These are phyloP conservation scores for Rattus rattus DNA, from an alignment of 2,113 vertebrate genomes.

Conservation along the genomic window DNA sequence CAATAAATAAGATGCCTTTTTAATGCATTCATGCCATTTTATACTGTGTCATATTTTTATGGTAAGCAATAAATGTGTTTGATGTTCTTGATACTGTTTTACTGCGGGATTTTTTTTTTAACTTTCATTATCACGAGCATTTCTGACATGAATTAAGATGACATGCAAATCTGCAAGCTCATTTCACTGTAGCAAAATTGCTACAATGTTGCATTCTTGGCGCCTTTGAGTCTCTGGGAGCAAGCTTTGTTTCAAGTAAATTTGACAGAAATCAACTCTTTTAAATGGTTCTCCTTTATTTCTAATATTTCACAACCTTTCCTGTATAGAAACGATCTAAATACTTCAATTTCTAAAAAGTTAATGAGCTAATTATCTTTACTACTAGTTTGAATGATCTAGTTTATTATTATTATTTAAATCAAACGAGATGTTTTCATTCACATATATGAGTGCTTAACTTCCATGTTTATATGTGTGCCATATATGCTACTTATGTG, in stretches of 20 bases:
- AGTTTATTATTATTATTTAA: neutral
- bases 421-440: too few relatives aligned
- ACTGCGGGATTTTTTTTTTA: slow-evolving; percentile 35
- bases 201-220: slow-evolving; percentile 50
- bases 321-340: neutral
- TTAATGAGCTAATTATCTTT: neutral
- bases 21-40: slow-evolving; percentile 84
- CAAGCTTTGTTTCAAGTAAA: slow-evolving; percentile 45
- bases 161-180: slow-evolving; percentile 65
- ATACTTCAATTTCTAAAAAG: neutral
- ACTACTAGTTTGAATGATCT: neutral
- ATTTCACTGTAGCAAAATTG: slow-evolving; percentile 53
- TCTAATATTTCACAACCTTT: neutral
- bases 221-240: neutral
- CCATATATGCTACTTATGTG: neutral
- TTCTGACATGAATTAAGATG: slow-evolving; percentile 74
- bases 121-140: slow-evolving; percentile 70
- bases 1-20: slow-evolving; percentile 85
- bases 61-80: slow-evolving; percentile 82
- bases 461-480: neutral
- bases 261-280: slow-evolving; percentile 5
- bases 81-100: slow-evolving; percentile 77
- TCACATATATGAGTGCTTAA: too few relatives aligned
- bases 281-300: neutral
- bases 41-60: slow-evolving; percentile 79